Evolutionary conservation across 2,113 vertebrate species (phyloP).

Genomic region (Apteryx owenii): DNA sequence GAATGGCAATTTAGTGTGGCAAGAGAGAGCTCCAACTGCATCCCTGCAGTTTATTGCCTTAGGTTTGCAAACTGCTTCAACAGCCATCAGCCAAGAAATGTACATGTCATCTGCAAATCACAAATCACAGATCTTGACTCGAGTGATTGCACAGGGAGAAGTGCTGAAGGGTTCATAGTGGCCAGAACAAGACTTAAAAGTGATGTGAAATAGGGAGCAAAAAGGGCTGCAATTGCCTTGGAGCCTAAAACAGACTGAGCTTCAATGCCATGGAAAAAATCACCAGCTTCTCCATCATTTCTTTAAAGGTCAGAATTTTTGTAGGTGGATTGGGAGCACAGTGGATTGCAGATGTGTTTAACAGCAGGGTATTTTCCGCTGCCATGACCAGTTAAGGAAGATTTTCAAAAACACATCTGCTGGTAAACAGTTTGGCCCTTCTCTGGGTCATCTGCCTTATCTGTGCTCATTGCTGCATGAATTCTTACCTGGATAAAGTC

Average conservation of each 20-base stretch:
- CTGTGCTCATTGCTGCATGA: constrained; percentile 85
- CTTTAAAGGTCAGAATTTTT: constrained; percentile 98
- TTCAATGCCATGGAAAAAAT: constrained; percentile 87
- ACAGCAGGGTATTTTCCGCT: constrained; percentile 98
- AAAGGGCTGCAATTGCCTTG: constrained; percentile 90
- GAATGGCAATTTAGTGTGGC: constrained; percentile 77
- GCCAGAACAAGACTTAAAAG: constrained; percentile 92
- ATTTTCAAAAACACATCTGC: constrained; percentile 96
- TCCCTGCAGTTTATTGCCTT: constrained; percentile 80
- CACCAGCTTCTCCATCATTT: constrained; percentile 92
- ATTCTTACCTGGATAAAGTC: constrained; percentile 88
- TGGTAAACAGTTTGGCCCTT: constrained; percentile 97
- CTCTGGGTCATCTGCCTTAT: constrained; percentile 93
- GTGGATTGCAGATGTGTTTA: constrained; percentile 92
- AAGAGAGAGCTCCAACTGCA: constrained; percentile 68
- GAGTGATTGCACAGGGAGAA: constrained; percentile 91
- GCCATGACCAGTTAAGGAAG: constrained; percentile 96
- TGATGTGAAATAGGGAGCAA: constrained; percentile 91
- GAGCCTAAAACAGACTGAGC: constrained; percentile 89
- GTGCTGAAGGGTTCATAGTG: constrained; percentile 89
- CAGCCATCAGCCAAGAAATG: constrained; percentile 88
- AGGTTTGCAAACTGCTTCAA: constrained; percentile 86
- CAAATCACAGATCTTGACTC: constrained; percentile 91
- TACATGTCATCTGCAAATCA: constrained; percentile 96
- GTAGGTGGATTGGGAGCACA: constrained; percentile 90